Percentiles rank a stretch among this genome's conserved stretches.
Conservation (phyloP, 2,797 vertebrate genomes). For the Meda fulgida region DNA sequence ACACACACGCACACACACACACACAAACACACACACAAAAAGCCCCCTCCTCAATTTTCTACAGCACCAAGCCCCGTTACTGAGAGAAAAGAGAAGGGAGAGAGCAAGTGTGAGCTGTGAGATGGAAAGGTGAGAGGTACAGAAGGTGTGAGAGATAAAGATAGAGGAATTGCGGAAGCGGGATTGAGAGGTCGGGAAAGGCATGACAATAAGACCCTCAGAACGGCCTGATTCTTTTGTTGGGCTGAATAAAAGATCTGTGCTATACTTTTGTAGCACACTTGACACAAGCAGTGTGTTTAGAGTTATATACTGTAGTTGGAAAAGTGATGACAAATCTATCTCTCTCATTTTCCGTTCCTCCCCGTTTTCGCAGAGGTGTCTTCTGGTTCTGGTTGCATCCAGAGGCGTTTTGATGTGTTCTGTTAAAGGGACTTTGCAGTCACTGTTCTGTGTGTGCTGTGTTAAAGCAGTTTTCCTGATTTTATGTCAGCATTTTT, state of each 20-base stretch:
- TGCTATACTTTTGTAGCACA: slow-evolving; percentile 11
- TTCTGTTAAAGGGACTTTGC: slow-evolving; percentile 16
- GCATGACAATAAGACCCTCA: slow-evolving; percentile 31
- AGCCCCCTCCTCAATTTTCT: slow-evolving; percentile 23
- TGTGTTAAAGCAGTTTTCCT: slow-evolving; percentile 27
- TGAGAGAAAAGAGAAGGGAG: slow-evolving; percentile 53
- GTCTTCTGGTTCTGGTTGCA: slow-evolving; percentile 2
- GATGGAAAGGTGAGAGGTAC: slow-evolving; percentile 19
- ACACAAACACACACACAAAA: slow-evolving; percentile 2
- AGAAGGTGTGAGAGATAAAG: slow-evolving; percentile 38
- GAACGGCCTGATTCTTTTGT: slow-evolving; percentile 29
- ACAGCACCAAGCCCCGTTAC: slow-evolving; percentile 47
- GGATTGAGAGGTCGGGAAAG: slow-evolving; percentile 14
- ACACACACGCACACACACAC: slow-evolving; percentile 1
- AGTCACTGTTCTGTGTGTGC: background rate
- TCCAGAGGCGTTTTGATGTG: background rate
- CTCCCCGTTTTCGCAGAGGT: background rate
- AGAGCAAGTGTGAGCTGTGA: slow-evolving; percentile 21
- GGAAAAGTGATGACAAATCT: slow-evolving; percentile 40
- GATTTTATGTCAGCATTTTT: slow-evolving; percentile 60
- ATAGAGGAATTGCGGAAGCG: slow-evolving; percentile 15
- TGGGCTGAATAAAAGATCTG: background rate
- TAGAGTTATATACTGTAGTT: slow-evolving; percentile 19
- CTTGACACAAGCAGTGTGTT: slow-evolving; percentile 15
- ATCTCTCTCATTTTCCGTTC: slow-evolving; percentile 12